Evolutionary conservation across 2,113 vertebrate genomes (phyloP).

Genomic region (Oceanodroma tethys): DNA sequence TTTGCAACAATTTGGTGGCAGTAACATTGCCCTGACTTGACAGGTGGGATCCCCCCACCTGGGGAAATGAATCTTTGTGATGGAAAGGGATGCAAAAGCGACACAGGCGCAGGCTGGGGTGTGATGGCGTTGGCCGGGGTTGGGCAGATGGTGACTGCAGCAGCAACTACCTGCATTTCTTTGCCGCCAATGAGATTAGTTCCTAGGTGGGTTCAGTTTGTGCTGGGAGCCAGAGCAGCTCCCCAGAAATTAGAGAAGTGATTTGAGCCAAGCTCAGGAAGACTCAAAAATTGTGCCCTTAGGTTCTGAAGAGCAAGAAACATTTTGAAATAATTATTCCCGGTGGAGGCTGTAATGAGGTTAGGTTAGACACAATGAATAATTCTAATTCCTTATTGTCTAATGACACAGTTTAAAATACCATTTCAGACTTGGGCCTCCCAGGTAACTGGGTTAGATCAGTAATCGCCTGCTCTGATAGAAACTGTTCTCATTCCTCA

Average conservation of each 20-base stretch:
- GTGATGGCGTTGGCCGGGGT: neutral
- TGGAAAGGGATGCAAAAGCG: neutral
- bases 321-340: conserved; percentile 33
- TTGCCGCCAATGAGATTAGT: neutral
- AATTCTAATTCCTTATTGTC: conserved; percentile 34
- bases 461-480: neutral
- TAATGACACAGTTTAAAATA: conserved; percentile 49
- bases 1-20: neutral
- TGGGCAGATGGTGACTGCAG: neutral
- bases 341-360: neutral
- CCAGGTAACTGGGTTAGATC: conserved; percentile 25
- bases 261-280: neutral
- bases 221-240: neutral
- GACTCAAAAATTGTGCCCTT: neutral
- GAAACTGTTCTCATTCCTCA: neutral
- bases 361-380: conserved; percentile 35
- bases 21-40: neutral
- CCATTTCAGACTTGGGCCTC: neutral
- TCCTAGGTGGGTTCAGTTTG: neutral
- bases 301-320: conserved; percentile 17
- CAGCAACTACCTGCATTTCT: neutral
- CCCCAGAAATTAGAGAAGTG: neutral
- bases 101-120: neutral
- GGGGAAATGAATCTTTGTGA: neutral
- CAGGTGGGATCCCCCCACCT: neutral